These are phyloP conservation scores for Andrena fulva DNA, from an alignment of 2,888 invertebrate species.

Conservation along the genomic window DNA sequence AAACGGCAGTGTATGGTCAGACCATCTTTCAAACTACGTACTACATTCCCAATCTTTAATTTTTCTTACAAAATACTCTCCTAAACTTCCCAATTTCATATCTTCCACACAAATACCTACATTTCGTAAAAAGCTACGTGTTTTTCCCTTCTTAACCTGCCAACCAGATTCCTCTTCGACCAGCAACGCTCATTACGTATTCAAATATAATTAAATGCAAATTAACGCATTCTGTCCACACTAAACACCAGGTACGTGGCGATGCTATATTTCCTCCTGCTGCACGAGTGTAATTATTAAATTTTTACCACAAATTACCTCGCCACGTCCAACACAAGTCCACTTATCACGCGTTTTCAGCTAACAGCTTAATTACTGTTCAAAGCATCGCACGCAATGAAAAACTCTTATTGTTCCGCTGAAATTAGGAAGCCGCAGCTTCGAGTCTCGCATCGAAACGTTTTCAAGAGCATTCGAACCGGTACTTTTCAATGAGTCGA, in stretches of 20 bases:
- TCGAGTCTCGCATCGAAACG: neutral
- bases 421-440: neutral
- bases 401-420: neutral
- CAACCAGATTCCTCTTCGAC: too few relatives aligned
- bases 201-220: neutral
- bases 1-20: neutral
- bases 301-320: neutral
- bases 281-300: neutral
- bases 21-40: neutral
- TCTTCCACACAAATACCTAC: neutral
- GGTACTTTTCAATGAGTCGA: conserved; percentile 56
- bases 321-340: neutral
- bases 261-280: neutral
- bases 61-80: neutral
- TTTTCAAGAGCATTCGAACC: neutral
- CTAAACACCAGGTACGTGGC: neutral
- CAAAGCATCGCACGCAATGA: neutral
- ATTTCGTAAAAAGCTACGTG: neutral
- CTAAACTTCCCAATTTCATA: neutral
- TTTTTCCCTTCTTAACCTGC: too few relatives aligned
- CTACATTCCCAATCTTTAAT: too few relatives aligned
- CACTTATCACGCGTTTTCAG: neutral
- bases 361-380: neutral
- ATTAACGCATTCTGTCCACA: neutral
- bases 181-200: neutral